Base-by-base conservation (phyloP, 2,888 invertebrate genomes). In the Eudasyphora cyanicolor region DNA sequence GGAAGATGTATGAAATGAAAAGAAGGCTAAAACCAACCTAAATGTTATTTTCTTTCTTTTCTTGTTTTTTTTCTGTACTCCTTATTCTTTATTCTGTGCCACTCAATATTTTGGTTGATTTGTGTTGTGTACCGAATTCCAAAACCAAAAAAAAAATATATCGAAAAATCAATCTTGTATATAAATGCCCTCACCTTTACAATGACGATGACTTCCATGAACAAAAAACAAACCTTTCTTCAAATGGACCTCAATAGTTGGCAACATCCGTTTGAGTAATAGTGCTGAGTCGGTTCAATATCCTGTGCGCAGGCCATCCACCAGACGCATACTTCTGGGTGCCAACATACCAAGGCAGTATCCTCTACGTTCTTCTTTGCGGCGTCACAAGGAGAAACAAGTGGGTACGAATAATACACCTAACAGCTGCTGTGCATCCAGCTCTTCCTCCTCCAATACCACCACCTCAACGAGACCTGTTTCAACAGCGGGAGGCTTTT, bases 201-300 rank as follows among this genome's bases (percentile, higher is more conserved):
- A 74, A 75, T 51, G 67, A 73, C 73, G 38, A n/a, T n/a, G n/a
- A 78, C 49, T 12, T 42, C 49, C 54, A 19, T 29, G 14, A 32
- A 21, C 3, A n/a, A 69, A 21, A 19, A 73, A 60, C 35, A 32
- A 45, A 29, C n/a, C 62, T 35, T 35, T 12, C 27, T 57, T 27
- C 64, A 27, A 21, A 57, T 38, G 29, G 17, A 62, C 62, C 14
- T 6, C 24, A 71, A 70, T 87, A 93, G 93, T 93, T 90, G 93
- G 93, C 89, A 93, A 94, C 89, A 93, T 94, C 88, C 94, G 94
- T 89, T 91, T 94, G 88, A 94, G 94, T 86, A 92, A 94, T 76
- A 94, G 94, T 89, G 94, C 94, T 71, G 95, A 95, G 90, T 94
- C 94, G 67, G 93, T 94, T 85, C 94, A 94, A 87, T 94, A 94